Base-by-base conservation (phyloP, 1,140 invertebrate genomes). In the Lasaia peninsularis region DNA sequence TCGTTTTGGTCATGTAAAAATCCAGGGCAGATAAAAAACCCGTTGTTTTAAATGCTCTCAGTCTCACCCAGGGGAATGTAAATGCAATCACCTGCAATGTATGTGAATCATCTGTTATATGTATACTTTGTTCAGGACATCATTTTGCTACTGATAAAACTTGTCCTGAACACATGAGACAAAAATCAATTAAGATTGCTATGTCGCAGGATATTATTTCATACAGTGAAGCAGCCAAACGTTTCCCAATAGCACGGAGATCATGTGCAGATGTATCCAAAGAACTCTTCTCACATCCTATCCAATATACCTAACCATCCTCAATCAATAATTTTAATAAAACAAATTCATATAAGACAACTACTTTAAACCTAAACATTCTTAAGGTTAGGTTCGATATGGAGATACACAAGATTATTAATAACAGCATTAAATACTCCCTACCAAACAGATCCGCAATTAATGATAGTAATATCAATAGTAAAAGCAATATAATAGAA, bases 1-100 rank as follows among this genome's bases (percentile, higher is more conserved):
- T 35, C 37, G 62, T 1, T 70, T 59, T 59, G 61, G 57, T 6
- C 60, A 69, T 31, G 24, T 56, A 7, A 52, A 56, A 50, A 9
- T 24, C 2, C 50, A 60, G 24, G 63, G 60, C 20, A 48, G 62
- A 12, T 65, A 54, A 12, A 52, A 48, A 3, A 52, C 57, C 4
- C 52, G 8, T 32, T n/a, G n/a, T n/a, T n/a, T n/a, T n/a, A n/a
- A n/a, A n/a, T n/a, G n/a, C n/a, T n/a, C n/a, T n/a, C n/a, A 68
- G 16, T 37, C 52, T 1, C 61, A 64, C 12, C 11, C 33, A 21
- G 61, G 58, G 16, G 34, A 58, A 3, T 32, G n/a, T n/a, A n/a
- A n/a, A n/a, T n/a, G n/a, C n/a, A n/a, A n/a, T n/a, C n/a, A n/a
- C 55, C 0, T 67, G 65, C 32, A 24, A 53, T 14, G 24, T 62